Evolutionary conservation across 2,888 invertebrate genomes (phyloP), one percentile per base, ranked within the genome.

Genomic region (Dromius quadrimaculatus): DNA sequence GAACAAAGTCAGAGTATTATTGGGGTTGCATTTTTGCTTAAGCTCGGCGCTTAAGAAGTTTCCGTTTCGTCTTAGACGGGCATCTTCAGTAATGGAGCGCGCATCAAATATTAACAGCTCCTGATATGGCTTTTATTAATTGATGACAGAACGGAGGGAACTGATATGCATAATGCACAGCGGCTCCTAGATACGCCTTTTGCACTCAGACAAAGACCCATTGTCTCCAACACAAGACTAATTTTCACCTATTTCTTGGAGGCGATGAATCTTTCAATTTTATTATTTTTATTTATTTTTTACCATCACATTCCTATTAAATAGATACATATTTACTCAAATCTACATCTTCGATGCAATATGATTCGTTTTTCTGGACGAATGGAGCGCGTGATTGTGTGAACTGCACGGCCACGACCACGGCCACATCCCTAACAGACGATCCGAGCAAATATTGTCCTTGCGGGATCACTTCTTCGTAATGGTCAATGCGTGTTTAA

Each of bases 61-160:
- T 62, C 62, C 54, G 54, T 54, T 54, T 32, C 28, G 64, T 64
- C 64, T 64, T 64, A 63, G 62, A 20, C 19, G 54, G 32, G 41
- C 62, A 62, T 62, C 62, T 38, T 41, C 41, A 38, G 77, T 79
- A 82, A 83, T 82, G 82, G 82, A 82, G 78, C 76, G 76, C 62
- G 72, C 79, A 82, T 83, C 79, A 83, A 83, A 80, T 82, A 84
- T 83, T 81, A 78, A 83, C 74, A 76, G 76, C 78, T 80, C 81
- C 79, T 83, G 83, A 84, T 83, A 84, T 80, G 81, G 81, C 80
- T 79, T 79, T 83, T 83, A 83, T 83, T 84, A 84, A 84, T 84
- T 83, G 83, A 83, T 83, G 83, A 81, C 81, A 82, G 79, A 32
- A 17, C 41, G 65, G 17, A 62, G 47, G 65, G 50, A 36, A 34